phyloP scores from a whole-genome alignment of 1,140 invertebrate genomes.

The Apocrypta bakeri region DNA sequence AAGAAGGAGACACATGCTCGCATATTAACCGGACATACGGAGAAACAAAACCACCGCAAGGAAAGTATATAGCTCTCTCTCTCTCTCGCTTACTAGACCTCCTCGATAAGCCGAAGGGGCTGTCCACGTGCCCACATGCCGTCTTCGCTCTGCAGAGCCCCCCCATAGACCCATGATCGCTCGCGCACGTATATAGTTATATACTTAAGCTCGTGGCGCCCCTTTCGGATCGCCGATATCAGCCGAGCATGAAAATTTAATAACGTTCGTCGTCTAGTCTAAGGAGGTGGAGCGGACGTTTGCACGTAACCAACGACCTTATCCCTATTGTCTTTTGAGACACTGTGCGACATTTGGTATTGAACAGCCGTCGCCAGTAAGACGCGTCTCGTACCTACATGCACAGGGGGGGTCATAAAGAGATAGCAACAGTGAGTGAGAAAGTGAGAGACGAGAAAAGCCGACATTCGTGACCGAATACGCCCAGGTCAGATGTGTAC shows the following conservation, averaged over 20 bases:
- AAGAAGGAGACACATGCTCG: background rate
- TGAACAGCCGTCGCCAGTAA: background rate
- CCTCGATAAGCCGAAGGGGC: background rate
- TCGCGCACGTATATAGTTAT: background rate
- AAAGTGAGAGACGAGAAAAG: background rate
- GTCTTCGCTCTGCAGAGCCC: background rate
- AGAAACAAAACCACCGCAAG: background rate
- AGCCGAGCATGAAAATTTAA: slow-evolving; percentile 41
- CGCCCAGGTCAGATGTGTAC: background rate
- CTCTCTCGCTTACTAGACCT: no score
- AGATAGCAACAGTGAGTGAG: no score
- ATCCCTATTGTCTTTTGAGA: background rate
- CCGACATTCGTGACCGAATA: background rate
- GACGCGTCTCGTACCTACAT: background rate
- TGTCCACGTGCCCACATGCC: background rate
- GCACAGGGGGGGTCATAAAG: background rate
- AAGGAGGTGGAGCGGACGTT: background rate
- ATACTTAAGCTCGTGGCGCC: background rate
- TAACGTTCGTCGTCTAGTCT: background rate
- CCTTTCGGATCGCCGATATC: background rate
- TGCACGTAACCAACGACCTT: background rate
- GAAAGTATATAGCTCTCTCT: no score
- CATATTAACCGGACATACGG: no score
- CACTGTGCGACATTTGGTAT: slow-evolving; percentile 1
- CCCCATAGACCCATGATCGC: background rate